A percentile compares a stretch with the other conserved stretches of the same genome.
These are phyloP conservation scores for Aegithalos caudatus DNA, from an alignment of 2,113 vertebrate species.

Conservation along the genomic window DNA sequence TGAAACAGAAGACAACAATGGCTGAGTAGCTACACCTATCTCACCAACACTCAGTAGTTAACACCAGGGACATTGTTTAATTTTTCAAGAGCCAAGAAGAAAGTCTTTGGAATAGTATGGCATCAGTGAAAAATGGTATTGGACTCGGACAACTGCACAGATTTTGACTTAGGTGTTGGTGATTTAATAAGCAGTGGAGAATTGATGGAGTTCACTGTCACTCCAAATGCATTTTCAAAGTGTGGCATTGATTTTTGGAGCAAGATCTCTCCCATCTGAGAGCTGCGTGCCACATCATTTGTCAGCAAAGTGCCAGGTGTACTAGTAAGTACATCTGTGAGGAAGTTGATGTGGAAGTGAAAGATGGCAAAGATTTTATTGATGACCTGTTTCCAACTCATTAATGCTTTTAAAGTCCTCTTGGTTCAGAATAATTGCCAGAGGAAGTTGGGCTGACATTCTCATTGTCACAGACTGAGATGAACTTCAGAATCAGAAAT, in stretches of 20 bases:
- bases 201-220: not conserved
- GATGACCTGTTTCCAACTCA: too few relatives aligned
- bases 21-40: too few relatives aligned
- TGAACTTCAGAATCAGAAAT: conserved; percentile 8
- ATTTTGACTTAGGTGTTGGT: conserved; percentile 7
- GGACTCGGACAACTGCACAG: not conserved
- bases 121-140: not conserved
- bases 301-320: not conserved
- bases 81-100: conserved; percentile 13
- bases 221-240: not conserved
- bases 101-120: not conserved
- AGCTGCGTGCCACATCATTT: not conserved
- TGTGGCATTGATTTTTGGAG: conserved; percentile 9
- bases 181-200: conserved; percentile 7
- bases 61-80: too few relatives aligned
- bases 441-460: conserved; percentile 9
- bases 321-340: not conserved
- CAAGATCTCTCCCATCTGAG: not conserved
- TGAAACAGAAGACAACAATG: too few relatives aligned
- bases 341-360: conserved; percentile 19
- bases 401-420: conserved; percentile 66
- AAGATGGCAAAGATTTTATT: conserved; percentile 40
- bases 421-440: conserved; percentile 55
- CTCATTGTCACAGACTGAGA: not conserved
- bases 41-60: too few relatives aligned